Evolutionary conservation across 92 coral and sea anemone species (phyloP).

Genomic region (Epizoanthus ramosus): DNA sequence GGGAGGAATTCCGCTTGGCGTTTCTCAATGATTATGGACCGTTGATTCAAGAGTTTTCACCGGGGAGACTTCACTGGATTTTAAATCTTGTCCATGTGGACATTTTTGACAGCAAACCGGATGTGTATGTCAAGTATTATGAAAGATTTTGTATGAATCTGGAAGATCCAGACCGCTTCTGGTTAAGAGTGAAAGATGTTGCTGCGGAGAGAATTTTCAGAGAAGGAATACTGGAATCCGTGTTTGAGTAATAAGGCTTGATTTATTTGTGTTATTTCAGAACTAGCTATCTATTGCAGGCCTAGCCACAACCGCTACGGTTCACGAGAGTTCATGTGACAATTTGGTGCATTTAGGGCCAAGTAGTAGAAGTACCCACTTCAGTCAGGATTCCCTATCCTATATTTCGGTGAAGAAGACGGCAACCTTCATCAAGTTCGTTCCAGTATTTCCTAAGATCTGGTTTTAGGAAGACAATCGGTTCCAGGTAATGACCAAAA

Average conservation of each 20-base stretch:
- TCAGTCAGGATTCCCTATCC: too few species aligned
- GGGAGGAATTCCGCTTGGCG: conserved; percentile 54
- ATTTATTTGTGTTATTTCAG: not conserved
- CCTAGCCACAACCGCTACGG: too few species aligned
- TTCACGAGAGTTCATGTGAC: too few species aligned
- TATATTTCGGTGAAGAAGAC: too few species aligned
- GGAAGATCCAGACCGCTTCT: conserved; percentile 12
- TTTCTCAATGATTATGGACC: conserved; percentile 44
- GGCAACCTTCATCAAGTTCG: too few species aligned
- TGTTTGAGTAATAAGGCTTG: not conserved
- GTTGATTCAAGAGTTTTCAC: not conserved
- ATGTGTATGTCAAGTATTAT: not conserved
- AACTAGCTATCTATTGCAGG: too few species aligned
- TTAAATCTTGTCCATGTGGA: not conserved
- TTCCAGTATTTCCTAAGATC: too few species aligned
- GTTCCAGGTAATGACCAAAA: too few species aligned
- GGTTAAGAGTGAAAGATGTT: conserved; percentile 15
- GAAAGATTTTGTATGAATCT: conserved; percentile 5
- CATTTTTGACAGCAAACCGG: conserved; percentile 5
- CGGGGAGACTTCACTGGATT: conserved; percentile 15
- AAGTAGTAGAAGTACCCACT: too few species aligned
- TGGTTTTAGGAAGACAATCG: too few species aligned
- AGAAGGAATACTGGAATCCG: conserved; percentile 15
- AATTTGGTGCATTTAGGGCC: too few species aligned
- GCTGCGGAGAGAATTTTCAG: conserved; percentile 6